A percentile compares a stretch with the other conserved stretches of the same genome.
Evolutionary conservation across 2,113 vertebrate genomes (phyloP).

Genomic region (Hypocryptadius cinnamomeus): DNA sequence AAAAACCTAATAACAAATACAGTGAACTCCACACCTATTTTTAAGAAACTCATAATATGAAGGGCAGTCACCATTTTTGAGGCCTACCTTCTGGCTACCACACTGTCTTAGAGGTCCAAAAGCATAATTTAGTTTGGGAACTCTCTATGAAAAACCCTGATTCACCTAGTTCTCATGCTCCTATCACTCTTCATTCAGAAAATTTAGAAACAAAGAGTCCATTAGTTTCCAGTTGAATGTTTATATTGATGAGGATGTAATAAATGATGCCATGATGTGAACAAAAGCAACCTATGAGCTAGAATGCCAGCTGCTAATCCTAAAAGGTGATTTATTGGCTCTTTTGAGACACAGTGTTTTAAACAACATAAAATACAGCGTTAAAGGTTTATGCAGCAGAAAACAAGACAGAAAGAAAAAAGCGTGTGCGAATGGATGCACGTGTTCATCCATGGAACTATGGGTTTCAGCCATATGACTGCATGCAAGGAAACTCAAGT

Average conservation of each 20-base stretch:
- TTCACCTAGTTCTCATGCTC: neutral
- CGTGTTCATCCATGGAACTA: neutral
- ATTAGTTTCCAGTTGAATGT: neutral
- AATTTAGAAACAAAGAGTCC: neutral
- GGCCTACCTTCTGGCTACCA: neutral
- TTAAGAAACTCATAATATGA: neutral
- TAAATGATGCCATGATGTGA: neutral
- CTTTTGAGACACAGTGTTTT: neutral
- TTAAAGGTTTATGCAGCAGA: neutral
- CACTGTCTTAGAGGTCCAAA: neutral
- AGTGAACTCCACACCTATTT: neutral
- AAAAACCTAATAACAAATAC: rapidly evolving
- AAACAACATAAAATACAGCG: neutral
- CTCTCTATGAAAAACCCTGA: neutral
- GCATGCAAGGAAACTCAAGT: neutral
- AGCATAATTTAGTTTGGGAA: neutral
- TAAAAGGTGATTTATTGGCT: neutral
- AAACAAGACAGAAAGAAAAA: neutral
- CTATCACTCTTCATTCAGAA: neutral
- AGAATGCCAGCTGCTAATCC: neutral
- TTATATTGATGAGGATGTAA: neutral
- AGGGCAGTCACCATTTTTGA: neutral
- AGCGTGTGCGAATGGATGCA: neutral
- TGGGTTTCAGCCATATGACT: rapidly evolving
- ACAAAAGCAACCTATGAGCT: neutral